A percentile compares a stretch with the other conserved stretches of the same genome.
Evolutionary conservation across 2,797 vertebrate species (phyloP).

Genomic region (Gobionotothen gibberifrons): DNA sequence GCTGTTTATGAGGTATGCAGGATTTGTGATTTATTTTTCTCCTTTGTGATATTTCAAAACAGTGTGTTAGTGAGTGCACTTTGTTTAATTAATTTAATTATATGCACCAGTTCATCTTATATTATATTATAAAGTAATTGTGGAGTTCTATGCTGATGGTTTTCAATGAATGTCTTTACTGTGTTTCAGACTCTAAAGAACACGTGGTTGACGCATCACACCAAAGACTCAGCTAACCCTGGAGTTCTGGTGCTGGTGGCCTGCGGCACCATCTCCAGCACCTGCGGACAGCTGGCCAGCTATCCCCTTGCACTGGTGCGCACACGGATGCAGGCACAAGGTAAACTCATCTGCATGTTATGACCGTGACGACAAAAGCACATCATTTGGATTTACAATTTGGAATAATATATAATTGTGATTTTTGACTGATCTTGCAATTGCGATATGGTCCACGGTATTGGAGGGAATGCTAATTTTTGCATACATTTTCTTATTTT

Average conservation of each 20-base stretch:
- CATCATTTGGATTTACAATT: too few species aligned
- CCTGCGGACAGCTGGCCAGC: conserved; percentile 96
- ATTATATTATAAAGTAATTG: not conserved
- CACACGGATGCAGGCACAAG: conserved; percentile 99
- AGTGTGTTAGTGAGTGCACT: conserved; percentile 19
- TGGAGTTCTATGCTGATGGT: not conserved
- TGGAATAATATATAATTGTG: too few species aligned
- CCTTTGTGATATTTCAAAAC: conserved; percentile 23
- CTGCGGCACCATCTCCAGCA: conserved; percentile 97
- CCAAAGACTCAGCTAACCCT: conserved; percentile 92
- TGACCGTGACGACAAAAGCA: conserved; percentile 9
- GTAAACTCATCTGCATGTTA: conserved; percentile 72
- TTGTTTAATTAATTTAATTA: conserved; percentile 28
- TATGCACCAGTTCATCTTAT: conserved; percentile 12
- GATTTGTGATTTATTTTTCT: not conserved
- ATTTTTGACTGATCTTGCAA: too few species aligned
- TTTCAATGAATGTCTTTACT: not conserved
- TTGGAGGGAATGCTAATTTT: too few species aligned
- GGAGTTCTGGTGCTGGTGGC: conserved; percentile 92
- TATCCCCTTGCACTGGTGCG: conserved; percentile 95
- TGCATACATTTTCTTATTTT: too few species aligned
- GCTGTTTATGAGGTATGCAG: conserved; percentile 93
- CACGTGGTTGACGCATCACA: conserved; percentile 89
- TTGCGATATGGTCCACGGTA: too few species aligned
- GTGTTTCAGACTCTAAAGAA: conserved; percentile 90